These are phyloP conservation scores for Caenorhabditis becei DNA, from an alignment of 2,888 invertebrate species.

Conservation along the genomic window DNA sequence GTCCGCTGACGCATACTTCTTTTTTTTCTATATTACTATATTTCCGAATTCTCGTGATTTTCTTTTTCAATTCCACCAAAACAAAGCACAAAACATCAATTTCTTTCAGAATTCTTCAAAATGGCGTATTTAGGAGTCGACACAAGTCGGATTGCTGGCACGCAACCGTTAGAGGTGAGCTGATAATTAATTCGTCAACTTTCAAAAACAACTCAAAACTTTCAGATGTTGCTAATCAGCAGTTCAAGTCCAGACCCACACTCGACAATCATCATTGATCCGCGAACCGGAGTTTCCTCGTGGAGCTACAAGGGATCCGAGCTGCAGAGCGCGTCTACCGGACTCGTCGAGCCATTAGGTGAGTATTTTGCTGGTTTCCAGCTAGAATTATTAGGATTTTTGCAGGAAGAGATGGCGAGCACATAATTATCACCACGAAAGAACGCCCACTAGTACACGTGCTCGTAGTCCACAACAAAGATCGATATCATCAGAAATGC, in stretches of 20 bases:
- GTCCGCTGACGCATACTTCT: background rate
- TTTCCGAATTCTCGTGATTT: background rate
- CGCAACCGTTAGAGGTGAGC: constrained; percentile 51
- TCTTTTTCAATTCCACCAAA: background rate
- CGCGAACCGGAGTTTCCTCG: constrained; percentile 72
- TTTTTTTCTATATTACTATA: background rate
- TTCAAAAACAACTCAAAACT: too few species aligned
- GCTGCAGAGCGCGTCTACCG: constrained; percentile 71
- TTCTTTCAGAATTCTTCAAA: background rate
- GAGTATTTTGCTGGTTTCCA: background rate
- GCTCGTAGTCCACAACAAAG: constrained; percentile 68
- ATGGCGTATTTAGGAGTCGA: constrained; percentile 59
- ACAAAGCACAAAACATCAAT: background rate
- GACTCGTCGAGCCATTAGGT: constrained; percentile 71
- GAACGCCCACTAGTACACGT: constrained; percentile 72
- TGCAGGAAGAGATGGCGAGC: constrained; percentile 68
- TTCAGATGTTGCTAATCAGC: constrained; percentile 67
- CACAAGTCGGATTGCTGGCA: constrained; percentile 47
- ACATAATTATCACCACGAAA: constrained; percentile 67
- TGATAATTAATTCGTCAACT: too few species aligned
- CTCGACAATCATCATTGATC: constrained; percentile 74
- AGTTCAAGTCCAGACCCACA: constrained; percentile 69
- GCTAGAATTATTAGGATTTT: too few species aligned
- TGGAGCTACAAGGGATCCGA: constrained; percentile 78
- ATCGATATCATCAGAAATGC: constrained; percentile 68